A percentile compares a stretch with the other conserved stretches of the same genome.
These are phyloP conservation scores for Drosophila asahinai DNA, from an alignment of 1,140 invertebrate genomes.

Conservation along the genomic window DNA sequence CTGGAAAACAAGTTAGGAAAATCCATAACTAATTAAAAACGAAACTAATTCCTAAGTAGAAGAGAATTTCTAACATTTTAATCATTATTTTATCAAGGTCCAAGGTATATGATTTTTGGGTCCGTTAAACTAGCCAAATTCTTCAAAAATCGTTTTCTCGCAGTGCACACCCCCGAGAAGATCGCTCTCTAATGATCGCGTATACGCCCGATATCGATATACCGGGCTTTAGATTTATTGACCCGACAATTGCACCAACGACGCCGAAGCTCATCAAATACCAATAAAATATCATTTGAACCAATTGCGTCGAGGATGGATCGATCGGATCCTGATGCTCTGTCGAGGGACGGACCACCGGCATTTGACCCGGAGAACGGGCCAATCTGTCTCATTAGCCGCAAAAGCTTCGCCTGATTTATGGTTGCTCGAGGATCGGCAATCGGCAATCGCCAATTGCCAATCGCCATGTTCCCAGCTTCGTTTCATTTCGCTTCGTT, in stretches of 20 bases:
- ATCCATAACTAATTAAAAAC: no score
- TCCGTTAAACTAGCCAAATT: no score
- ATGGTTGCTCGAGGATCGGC: conserved; percentile 31
- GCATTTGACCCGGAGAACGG: conserved; percentile 37
- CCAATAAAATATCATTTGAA: conserved; percentile 79
- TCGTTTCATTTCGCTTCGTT: conserved; percentile 3
- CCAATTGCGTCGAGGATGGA: conserved; percentile 54
- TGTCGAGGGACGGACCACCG: conserved; percentile 39
- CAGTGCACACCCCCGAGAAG: conserved; percentile 12
- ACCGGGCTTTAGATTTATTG: conserved; percentile 60
- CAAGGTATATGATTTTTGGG: no score
- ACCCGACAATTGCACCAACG: conserved; percentile 64
- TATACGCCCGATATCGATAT: neutral
- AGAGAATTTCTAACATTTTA: no score
- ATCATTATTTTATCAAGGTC: no score
- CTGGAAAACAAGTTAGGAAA: neutral
- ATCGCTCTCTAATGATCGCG: conserved; percentile 58
- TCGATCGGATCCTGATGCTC: conserved; percentile 17
- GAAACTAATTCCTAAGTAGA: no score
- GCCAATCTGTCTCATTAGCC: conserved; percentile 79
- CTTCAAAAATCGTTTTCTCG: neutral
- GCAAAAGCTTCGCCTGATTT: conserved; percentile 69
- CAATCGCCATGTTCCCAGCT: conserved; percentile 24
- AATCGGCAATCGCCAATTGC: conserved; percentile 1
- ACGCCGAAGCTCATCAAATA: conserved; percentile 72